Percentiles rank a stretch among this genome's conserved stretches.
phyloP scores from a whole-genome alignment of 2,888 invertebrate species.

The Drosophila aldrichi region DNA sequence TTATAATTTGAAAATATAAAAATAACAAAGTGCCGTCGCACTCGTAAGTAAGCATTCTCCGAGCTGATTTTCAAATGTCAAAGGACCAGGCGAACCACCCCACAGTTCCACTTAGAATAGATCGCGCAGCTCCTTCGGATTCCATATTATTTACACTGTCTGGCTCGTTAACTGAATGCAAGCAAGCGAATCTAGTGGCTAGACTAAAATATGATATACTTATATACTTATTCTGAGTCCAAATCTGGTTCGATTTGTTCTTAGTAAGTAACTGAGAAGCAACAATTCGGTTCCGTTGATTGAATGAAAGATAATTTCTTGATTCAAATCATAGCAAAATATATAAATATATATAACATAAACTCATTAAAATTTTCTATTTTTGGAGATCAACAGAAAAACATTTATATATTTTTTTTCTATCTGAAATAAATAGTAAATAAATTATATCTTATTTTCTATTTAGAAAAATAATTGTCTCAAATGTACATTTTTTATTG shows the following conservation, averaged over 20 bases:
- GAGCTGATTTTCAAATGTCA: conserved; percentile 72
- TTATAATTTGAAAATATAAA: conserved; percentile 82
- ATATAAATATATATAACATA: neutral
- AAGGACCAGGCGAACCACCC: conserved; percentile 50
- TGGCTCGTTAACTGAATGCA: conserved; percentile 8
- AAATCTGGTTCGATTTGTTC: neutral
- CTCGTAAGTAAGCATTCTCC: conserved; percentile 44
- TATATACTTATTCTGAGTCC: no score
- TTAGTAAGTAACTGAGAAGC: neutral
- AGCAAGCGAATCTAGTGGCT: neutral
- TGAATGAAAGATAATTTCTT: neutral
- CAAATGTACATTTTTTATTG: neutral
- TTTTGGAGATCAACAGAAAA: no score
- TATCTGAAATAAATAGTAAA: no score
- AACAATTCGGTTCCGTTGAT: neutral
- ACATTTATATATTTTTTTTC: no score
- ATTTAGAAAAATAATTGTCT: no score
- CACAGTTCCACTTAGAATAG: neutral
- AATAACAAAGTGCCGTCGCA: conserved; percentile 70
- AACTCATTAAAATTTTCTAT: no score
- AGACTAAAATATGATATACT: neutral
- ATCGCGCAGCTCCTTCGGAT: neutral
- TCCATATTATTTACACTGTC: conserved; percentile 26
- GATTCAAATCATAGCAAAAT: neutral
- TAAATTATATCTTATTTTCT: no score